Percentiles rank a stretch among this genome's conserved stretches.
Conservation (phyloP, 1,140 invertebrate genomes). For the Oncopodura yosiiana region DNA sequence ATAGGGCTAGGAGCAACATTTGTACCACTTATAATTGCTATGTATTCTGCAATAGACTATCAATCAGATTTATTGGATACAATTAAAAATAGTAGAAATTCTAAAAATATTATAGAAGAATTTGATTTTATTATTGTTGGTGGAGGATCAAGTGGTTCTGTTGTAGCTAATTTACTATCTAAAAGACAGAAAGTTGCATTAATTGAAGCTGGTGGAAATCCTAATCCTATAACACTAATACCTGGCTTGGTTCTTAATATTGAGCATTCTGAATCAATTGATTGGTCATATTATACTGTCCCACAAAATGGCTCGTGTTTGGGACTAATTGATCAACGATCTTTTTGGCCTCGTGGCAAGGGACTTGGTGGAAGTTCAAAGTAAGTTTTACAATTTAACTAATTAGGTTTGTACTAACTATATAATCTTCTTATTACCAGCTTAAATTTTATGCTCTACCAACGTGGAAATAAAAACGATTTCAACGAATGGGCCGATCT, state of each 20-base stretch:
- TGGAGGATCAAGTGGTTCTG: not conserved
- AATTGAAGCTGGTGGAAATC: not conserved
- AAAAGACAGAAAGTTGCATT: not conserved
- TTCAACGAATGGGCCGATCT: slow-evolving; percentile 53
- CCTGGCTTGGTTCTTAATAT: not conserved
- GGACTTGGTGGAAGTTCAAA: not conserved
- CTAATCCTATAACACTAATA: not conserved
- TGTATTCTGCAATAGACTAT: no score
- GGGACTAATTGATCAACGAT: not conserved
- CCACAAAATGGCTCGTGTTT: not conserved
- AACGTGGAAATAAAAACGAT: slow-evolving; percentile 64
- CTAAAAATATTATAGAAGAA: slow-evolving; percentile 2
- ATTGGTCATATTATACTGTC: not conserved
- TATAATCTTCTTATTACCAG: no score
- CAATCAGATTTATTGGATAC: no score
- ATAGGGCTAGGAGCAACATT: no score
- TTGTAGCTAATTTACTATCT: not conserved
- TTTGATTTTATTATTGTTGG: slow-evolving; percentile 12
- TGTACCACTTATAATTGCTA: no score
- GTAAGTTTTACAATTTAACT: no score
- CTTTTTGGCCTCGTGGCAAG: not conserved
- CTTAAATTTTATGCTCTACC: slow-evolving; percentile 77
- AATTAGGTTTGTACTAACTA: no score
- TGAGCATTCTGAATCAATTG: not conserved
- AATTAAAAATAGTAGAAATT: no score